phyloP scores from a whole-genome alignment of 2,797 vertebrate species.

The Microcaecilia unicolor region DNA sequence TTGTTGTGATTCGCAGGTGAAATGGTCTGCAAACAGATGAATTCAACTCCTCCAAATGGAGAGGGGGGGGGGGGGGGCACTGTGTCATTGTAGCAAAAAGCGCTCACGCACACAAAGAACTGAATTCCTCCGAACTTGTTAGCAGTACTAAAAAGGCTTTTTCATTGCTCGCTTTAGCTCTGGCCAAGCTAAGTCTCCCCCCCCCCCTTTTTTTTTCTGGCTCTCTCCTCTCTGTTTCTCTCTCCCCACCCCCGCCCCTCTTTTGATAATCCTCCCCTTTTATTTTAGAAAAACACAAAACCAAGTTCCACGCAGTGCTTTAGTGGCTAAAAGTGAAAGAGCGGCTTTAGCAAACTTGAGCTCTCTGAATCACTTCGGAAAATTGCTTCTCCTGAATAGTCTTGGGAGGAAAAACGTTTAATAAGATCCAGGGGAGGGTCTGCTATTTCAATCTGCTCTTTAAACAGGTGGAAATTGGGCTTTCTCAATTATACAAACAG shows the following conservation, averaged over 20 bases:
- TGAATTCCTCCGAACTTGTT: constrained; percentile 81
- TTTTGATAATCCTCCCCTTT: constrained; percentile 82
- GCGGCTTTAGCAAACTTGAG: constrained; percentile 64
- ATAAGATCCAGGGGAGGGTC: constrained; percentile 73
- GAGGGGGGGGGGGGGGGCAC: constrained; percentile 52
- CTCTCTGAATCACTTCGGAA: constrained; percentile 72
- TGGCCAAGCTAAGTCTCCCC: constrained; percentile 69
- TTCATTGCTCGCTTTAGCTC: constrained; percentile 75
- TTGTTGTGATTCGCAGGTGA: constrained; percentile 75
- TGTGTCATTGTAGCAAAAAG: constrained; percentile 60
- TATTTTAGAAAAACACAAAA: constrained; percentile 84
- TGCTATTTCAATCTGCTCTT: constrained; percentile 61
- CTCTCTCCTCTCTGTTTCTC: constrained; percentile 59
- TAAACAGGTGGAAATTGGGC: constrained; percentile 81
- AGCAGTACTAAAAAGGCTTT: constrained; percentile 59
- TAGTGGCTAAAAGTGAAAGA: constrained; percentile 85
- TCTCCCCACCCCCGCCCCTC: constrained; percentile 56
- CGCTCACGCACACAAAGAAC: constrained; percentile 51
- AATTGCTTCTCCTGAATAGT: constrained; percentile 79
- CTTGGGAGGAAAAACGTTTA: constrained; percentile 71
- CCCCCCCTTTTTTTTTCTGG: constrained; percentile 43
- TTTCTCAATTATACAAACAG: constrained; percentile 72
- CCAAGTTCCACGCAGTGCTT: constrained; percentile 90
- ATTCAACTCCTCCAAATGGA: constrained; percentile 58
- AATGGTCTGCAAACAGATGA: constrained; percentile 78